Evolutionary conservation across 30 jellyfish, hydroid and myxozoan genomes (phyloP), one percentile per base, ranked within the genome.

Genomic region (Sanderia malayensis): DNA sequence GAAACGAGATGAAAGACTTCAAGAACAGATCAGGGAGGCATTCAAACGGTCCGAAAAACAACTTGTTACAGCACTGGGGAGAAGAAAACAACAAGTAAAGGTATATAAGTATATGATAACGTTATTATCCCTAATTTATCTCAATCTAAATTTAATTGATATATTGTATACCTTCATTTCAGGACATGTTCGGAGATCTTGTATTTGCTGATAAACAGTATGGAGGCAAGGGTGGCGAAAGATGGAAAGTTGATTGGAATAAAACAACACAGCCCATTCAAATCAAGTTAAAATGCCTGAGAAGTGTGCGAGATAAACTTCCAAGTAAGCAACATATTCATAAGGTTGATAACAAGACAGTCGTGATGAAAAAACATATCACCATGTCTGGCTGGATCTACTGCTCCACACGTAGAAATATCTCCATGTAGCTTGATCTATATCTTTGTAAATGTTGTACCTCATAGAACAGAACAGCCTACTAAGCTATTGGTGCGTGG

Each of bases 171-270:
- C 52, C 6, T 44, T 41, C 6, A 20, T 27, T 73, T 29, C 73
- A 90, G 98, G 83, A 96, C 44, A 83, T 90, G 96, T 90, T 83
- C 49, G 98, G 98, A 17, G 96, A 84, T 58, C 67, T 90, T 26
- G 86, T 79, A 0, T 90, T 90, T 55, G 98, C 98, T 64, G 98
- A 90, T 67, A 86, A 90, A 19, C 94, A 90, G 63, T 90, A 85
- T 70, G 98, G 95, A 22, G 98, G 98, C 4, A 88, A 96, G 31
- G 78, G 70, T 55, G 94, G 98, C 18, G 61, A 86, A 27, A 58
- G 98, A 33, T 90, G 96, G 98, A 90, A 90, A 84, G 94, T 90
- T 4, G 95, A 90, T 62, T 90, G 98, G 98, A 79, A 90, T 58
- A 94, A 66, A 29, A 86, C 98, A 0, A 96, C 95, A 28, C 98